These are phyloP conservation scores for Eupithecia inturbata DNA, from an alignment of 2,888 invertebrate genomes.

Conservation along the genomic window DNA sequence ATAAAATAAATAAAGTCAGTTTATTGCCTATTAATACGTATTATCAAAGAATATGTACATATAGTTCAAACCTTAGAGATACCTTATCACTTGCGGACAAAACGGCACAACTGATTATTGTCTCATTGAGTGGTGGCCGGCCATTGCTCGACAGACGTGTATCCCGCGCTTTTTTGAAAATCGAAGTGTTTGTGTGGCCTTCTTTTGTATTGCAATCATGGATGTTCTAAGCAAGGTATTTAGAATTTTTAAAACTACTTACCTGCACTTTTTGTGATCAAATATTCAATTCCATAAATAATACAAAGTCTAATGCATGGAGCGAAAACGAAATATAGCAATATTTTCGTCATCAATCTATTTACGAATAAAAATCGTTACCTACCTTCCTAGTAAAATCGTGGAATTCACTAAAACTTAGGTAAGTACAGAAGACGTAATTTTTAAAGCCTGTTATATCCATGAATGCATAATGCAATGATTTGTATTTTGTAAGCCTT, in stretches of 20 bases:
- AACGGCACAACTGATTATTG: neutral
- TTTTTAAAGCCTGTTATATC: no score
- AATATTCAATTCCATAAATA: neutral
- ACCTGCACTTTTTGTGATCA: neutral
- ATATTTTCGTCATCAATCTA: neutral
- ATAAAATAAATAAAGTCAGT: no score
- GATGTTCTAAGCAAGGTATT: constrained; percentile 53
- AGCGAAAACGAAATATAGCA: neutral
- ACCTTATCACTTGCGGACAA: neutral
- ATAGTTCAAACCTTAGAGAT: neutral
- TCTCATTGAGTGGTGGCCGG: constrained; percentile 25
- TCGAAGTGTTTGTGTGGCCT: constrained; percentile 32
- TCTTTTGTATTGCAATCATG: constrained; percentile 42
- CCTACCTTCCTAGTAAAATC: neutral
- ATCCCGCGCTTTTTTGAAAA: constrained; percentile 49
- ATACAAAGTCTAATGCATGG: neutral
- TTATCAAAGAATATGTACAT: neutral
- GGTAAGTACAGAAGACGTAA: neutral
- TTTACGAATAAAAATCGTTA: neutral
- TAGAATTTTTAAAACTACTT: neutral
- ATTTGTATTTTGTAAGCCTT: no score
- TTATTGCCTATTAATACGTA: neutral
- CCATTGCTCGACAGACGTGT: constrained; percentile 29
- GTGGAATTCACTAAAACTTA: neutral
- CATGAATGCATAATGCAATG: no score